A percentile compares a stretch with the other conserved stretches of the same genome.
Evolutionary conservation across 1,140 invertebrate species (phyloP).

Genomic region (Bombus breviceps): DNA sequence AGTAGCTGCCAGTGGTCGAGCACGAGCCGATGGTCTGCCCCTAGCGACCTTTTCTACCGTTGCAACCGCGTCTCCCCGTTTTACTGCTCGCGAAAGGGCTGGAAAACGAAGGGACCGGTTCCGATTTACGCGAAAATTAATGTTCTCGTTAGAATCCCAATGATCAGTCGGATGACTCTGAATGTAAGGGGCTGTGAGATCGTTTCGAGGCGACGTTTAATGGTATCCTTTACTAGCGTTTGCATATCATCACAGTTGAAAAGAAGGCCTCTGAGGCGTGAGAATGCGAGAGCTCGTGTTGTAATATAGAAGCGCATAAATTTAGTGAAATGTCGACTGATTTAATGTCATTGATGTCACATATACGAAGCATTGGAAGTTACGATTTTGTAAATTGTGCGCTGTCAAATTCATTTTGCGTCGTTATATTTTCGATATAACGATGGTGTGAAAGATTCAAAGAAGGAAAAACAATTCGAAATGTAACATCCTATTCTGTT

Average conservation of each 20-base stretch:
- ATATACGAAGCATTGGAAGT: too few relatives aligned
- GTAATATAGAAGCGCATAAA: too few relatives aligned
- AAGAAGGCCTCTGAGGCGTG: too few relatives aligned
- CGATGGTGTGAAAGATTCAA: too few relatives aligned
- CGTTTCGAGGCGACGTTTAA: not conserved
- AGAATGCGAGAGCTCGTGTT: too few relatives aligned
- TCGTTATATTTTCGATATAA: too few relatives aligned
- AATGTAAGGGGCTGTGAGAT: not conserved
- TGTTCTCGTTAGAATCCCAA: slow-evolving; percentile 37
- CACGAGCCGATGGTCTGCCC: slow-evolving; percentile 59
- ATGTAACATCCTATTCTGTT: too few relatives aligned
- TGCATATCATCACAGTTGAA: not conserved
- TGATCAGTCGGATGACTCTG: slow-evolving; percentile 1
- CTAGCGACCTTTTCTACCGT: not conserved
- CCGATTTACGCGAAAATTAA: slow-evolving; percentile 15
- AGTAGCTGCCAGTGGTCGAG: slow-evolving; percentile 67
- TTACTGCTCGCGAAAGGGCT: slow-evolving; percentile 4
- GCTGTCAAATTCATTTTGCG: too few relatives aligned
- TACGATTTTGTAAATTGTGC: too few relatives aligned
- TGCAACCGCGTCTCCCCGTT: not conserved
- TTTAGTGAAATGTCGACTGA: too few relatives aligned
- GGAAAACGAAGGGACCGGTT: not conserved
- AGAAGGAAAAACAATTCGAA: too few relatives aligned
- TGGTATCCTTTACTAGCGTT: not conserved
- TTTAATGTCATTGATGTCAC: too few relatives aligned